Percentiles rank a stretch among this genome's conserved stretches.
Evolutionary conservation across 2,888 invertebrate genomes (phyloP).

Genomic region (Netelia virgata): DNA sequence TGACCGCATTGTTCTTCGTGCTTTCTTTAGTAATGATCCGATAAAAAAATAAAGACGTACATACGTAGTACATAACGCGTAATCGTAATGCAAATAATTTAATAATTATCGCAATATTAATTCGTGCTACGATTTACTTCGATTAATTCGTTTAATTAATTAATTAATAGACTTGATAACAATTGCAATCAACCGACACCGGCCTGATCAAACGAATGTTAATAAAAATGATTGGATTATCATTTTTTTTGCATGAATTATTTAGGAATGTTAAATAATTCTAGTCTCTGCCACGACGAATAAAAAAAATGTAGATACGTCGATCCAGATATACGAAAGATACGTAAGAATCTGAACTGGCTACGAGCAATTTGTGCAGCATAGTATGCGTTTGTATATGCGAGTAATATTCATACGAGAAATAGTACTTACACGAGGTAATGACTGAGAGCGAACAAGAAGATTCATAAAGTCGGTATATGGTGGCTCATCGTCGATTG

Average conservation of each 20-base stretch:
- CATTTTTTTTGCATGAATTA: not conserved
- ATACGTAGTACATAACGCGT: not conserved
- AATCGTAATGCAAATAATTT: not conserved
- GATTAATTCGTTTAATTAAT: not conserved
- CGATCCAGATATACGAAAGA: not conserved
- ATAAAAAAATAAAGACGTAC: conserved; percentile 8
- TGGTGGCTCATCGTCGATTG: conserved; percentile 38
- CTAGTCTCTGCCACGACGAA: conserved; percentile 25
- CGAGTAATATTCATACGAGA: conserved; percentile 4
- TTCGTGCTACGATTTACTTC: not conserved
- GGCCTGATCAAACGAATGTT: not conserved
- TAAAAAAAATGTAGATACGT: not conserved
- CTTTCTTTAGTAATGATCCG: not conserved
- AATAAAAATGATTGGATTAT: not conserved
- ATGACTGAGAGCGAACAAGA: conserved; percentile 42
- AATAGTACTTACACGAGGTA: conserved; percentile 61
- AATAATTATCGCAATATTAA: not conserved
- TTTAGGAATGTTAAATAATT: not conserved
- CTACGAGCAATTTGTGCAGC: conserved; percentile 13
- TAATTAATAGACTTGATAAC: not conserved
- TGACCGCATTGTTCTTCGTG: conserved; percentile 28
- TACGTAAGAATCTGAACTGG: conserved; percentile 53
- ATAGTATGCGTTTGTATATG: not conserved
- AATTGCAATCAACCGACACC: not conserved
- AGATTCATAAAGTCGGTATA: conserved; percentile 23